phyloP scores from a whole-genome alignment of 1,140 invertebrate genomes.

The Zophobas atratus region DNA sequence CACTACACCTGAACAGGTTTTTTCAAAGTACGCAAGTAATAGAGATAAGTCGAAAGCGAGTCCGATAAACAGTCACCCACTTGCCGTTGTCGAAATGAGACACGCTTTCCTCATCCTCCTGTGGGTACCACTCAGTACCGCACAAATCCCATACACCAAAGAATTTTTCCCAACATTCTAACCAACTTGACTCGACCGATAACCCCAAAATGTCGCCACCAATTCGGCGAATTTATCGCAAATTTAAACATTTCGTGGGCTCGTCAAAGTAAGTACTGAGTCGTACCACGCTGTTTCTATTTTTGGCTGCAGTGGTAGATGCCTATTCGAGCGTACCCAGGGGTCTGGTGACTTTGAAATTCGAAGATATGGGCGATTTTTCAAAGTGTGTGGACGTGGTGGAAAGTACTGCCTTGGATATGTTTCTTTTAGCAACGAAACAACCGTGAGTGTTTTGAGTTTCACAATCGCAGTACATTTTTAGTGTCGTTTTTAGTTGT shows the following conservation, averaged over 20 bases:
- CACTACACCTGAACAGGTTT: no score
- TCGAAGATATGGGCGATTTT: constrained; percentile 59
- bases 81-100: no score
- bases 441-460: not conserved
- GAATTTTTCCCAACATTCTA: no score
- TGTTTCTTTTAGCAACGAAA: not conserved
- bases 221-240: constrained; percentile 38
- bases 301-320: constrained; percentile 59
- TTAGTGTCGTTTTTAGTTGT: not conserved
- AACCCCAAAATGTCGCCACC: constrained; percentile 17
- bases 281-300: not conserved
- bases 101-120: no score
- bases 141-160: no score
- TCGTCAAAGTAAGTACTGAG: constrained; percentile 52
- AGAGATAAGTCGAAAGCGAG: no score
- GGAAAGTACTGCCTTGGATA: constrained; percentile 60
- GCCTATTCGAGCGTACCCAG: constrained; percentile 58
- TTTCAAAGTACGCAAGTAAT: no score
- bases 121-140: no score
- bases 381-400: constrained; percentile 56
- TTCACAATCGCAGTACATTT: not conserved
- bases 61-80: no score
- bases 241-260: constrained; percentile 50
- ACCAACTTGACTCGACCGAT: no score
- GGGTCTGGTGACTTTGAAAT: constrained; percentile 55